Base-by-base conservation (phyloP, 2,888 invertebrate genomes). In the Aromia moschata region DNA sequence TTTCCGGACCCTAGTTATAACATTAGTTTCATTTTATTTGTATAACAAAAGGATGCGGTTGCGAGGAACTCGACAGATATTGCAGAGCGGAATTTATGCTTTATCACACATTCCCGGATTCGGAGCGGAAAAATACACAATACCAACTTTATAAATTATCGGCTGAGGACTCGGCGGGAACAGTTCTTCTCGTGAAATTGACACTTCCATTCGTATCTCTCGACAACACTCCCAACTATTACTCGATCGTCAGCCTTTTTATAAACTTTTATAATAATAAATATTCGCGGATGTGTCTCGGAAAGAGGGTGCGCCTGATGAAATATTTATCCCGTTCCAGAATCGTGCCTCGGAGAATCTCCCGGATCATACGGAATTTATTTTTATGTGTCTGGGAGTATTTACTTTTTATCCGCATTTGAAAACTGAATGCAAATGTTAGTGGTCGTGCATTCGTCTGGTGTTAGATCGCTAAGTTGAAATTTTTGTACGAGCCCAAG, bases 221-320 rank as follows among this genome's bases (percentile, higher is more conserved):
- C 31, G 9, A 9, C 7, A 12, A 17, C 52, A 52, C 38, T 41
- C 15, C 52, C 16, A 31, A 17, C 41, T 31, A 25, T 20, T 37
- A 37, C 11, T 12, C 18, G 37, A 37, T 37, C 12, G 31, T 41
- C 41, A 59, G 58, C 47, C 45, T 47, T 56, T 37, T 46, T 56
- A 44, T 49, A 56, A 58, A 62, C 58, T 62, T 54, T 54, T 62
- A 62, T 59, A 54, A 56, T 56, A 62, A 62, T 62, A 62, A 59
- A 59, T 62, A 62, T 62, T 59, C 62, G 36, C 43, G 33, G 53
- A 59, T 56, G 56, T 59, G 56, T 59, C 56, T 56, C 56, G 56
- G n/a, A 20, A 56, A 56, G 44, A 57, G 56, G 56, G 53, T 43
- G 43, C 25, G 54, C 43, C 59, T 59, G 49, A 30, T 62, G 40